These are phyloP conservation scores for Corydoras maculifer DNA, from an alignment of 2,113 vertebrate genomes.

Conservation along the genomic window DNA sequence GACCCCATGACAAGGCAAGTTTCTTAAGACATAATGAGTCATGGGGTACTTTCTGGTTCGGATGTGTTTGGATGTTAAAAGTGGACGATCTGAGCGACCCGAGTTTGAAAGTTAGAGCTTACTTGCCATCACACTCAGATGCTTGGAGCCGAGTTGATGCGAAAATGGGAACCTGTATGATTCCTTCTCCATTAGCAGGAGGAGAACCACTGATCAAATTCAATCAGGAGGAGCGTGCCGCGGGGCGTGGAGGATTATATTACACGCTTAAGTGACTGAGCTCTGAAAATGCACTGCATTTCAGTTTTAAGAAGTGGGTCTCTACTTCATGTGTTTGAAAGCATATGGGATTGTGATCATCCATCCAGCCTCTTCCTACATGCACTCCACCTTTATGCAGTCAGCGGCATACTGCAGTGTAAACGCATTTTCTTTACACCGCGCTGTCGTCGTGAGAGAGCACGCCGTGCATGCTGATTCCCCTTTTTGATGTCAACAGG, in stretches of 20 bases:
- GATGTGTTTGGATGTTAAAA: no score
- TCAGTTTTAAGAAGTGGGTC: conserved; percentile 12
- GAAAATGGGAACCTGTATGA: not conserved
- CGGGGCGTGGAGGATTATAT: conserved; percentile 55
- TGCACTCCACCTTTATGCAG: no score
- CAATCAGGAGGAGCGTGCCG: conserved; percentile 54
- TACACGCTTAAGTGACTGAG: conserved; percentile 45
- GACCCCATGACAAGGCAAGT: no score
- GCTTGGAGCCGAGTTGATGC: not conserved
- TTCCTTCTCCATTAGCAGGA: conserved; percentile 24
- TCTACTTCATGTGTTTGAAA: not conserved
- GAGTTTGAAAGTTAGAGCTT: not conserved
- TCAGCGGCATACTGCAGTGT: no score
- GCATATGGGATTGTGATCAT: conserved; percentile 19
- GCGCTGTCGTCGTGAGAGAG: no score
- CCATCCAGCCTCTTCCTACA: no score
- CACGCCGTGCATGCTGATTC: no score
- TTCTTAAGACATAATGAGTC: no score
- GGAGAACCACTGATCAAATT: conserved; percentile 56
- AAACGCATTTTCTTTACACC: no score
- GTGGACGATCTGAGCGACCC: not conserved
- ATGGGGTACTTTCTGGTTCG: no score
- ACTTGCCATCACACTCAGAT: not conserved
- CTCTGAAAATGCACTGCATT: conserved; percentile 48
- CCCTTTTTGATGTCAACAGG: no score